Base-by-base conservation (phyloP, 2,113 vertebrate species). In the Trematomus loennbergii region DNA sequence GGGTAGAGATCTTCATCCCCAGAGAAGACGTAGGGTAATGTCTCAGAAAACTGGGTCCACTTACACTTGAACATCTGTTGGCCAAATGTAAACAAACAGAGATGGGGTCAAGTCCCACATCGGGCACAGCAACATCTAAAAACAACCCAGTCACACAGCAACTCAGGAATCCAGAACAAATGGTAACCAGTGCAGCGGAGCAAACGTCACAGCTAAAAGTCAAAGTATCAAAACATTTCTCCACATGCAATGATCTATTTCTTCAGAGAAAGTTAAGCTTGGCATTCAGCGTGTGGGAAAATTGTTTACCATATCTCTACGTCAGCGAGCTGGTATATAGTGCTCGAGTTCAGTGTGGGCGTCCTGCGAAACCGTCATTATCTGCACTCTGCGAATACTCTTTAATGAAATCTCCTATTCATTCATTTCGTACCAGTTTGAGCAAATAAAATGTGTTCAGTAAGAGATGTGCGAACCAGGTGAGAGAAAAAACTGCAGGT, bases 31-130 rank as follows among this genome's bases (percentile, higher is more conserved):
- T 72, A 54, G 86, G 80, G 78, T 83, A 86, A 87, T 84, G 83
- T 83, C 87, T 84, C 74, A 79, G 75, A 89, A 90, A 88, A 89
- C 75, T 83, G 70, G 53, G 71, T 70, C 65, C 74, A 59, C 52
- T 79, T 79, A 40, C 46, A 45, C 75, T 61, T 67, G 57, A 88
- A 88, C 91, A 91, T 91, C 86, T 90, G 85, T 55, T 33, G 64
- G 72, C 68, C 87, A 74, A 87, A 75, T 88, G 87, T 90, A 90
- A 91, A 91, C 79, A 90, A 87, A 85, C 76, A 82, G 46, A 84
- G 76, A 86, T 16, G 25, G 52, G 81, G 89, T 88, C 91, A 86
- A 85, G 76, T 81, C 82, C 77, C 80, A 74, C 58, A 83, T 75
- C 74, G 82, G 72, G 65, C 17, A 3, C 40, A 22, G 75, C 71